Base-by-base conservation (phyloP, 2,797 vertebrate genomes). In the Galaxias olidus region DNA sequence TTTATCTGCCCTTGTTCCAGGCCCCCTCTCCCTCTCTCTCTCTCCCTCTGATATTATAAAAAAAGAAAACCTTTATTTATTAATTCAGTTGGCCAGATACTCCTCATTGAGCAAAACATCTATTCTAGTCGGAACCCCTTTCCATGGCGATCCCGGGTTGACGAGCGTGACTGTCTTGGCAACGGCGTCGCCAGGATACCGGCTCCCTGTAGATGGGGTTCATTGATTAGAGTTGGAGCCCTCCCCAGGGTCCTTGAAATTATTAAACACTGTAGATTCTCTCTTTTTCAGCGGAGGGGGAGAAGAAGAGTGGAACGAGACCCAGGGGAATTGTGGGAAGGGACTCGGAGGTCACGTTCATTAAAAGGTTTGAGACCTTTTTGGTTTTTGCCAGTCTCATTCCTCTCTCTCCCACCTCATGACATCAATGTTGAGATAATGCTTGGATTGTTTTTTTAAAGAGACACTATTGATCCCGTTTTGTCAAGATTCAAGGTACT, bases 141-240 rank as follows among this genome's bases (percentile, higher is more conserved):
- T 87, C 90, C 86, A 78, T 73, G 75, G 89, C 87, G 89, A 92
- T 88, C 77, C 76, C 66, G 61, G 84, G 87, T 83, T 90, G 85
- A 80, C 48, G 73, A 85, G 74, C 69, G 74, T 85, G 83, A 89
- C 79, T 76, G 50, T 77, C 73, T 86, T 90, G 88, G 88, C 88
- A 88, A 83, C 20, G 60, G 69, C 81, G 80, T 84, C 78, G 54
- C 81, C 72, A 80, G 41, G 59, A 87, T 85, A 78, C 80, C 60
- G 81, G 76, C 80, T 91, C 74, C 80, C 90, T 72, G 65, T 82
- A 86, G 88, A 86, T 90, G 84, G 75, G 88, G 84, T 41, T 76
- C 84, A 81, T 88, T 90, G 90, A 88, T 93, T 90, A 89, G 84
- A 85, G 82, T 82, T 77, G 79, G 76, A 85, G 57, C 61, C 77